These are phyloP conservation scores for Botrylloides violaceus DNA, from an alignment of 23 tunicate genomes.

Conservation along the genomic window DNA sequence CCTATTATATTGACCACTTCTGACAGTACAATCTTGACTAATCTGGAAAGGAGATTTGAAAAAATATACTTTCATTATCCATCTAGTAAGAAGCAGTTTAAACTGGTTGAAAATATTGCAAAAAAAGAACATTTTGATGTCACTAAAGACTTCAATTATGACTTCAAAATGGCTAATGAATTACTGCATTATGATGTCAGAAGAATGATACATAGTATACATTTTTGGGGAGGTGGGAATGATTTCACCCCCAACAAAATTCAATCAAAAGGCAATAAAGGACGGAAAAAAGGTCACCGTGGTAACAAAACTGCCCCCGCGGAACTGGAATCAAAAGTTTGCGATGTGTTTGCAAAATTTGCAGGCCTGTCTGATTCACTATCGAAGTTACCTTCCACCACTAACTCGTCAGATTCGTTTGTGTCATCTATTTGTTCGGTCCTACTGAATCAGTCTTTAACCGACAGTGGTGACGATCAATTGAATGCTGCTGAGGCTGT, in stretches of 20 bases:
- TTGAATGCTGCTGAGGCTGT: not conserved
- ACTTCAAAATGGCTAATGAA: not conserved
- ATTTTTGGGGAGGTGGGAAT: slow-evolving; percentile 12
- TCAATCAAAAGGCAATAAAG: no score
- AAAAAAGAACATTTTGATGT: slow-evolving; percentile 2
- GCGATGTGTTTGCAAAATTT: slow-evolving; percentile 3
- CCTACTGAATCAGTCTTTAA: not conserved
- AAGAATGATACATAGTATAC: slow-evolving; percentile 5
- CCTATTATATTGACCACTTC: slow-evolving; percentile 33
- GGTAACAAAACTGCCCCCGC: no score
- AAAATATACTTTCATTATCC: not conserved
- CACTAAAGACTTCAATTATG: not conserved
- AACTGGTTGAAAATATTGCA: not conserved
- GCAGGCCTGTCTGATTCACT: not conserved
- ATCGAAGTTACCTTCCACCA: not conserved
- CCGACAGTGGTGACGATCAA: not conserved
- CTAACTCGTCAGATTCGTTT: not conserved
- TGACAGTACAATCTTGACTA: not conserved
- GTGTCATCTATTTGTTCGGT: no score
- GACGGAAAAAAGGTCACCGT: no score
- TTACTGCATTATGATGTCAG: not conserved
- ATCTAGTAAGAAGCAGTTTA: not conserved
- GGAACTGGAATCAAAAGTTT: no score
- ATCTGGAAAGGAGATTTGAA: slow-evolving; percentile 1
- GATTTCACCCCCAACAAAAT: no score